Base-by-base conservation (phyloP, 2,797 vertebrate species). In the Phataginus tricuspis region DNA sequence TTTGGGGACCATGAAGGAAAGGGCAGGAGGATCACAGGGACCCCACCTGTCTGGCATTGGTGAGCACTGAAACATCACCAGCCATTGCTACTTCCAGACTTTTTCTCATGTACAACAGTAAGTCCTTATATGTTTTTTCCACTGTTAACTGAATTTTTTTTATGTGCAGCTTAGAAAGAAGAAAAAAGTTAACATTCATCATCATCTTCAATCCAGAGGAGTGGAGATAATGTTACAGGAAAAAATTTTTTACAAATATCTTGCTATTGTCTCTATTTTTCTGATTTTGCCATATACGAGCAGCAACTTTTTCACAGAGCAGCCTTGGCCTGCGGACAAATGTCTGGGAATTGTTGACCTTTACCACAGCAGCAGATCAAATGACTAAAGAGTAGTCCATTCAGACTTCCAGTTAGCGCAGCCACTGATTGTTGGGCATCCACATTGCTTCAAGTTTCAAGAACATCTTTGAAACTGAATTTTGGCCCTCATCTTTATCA, bases 161-260 rank as follows among this genome's bases (percentile, higher is more conserved):
- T 69, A 93, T 71, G 59, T 75, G 57, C 29, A 37, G 66, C 34
- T 84, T 61, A 55, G 72, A 88, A 91, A 95, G 71, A 91, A 82
- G 68, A 59, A 91, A 88, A 89, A 77, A 86, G 25, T 72, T 51
- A 86, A 71, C 21, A 21, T 31, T 15, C 21, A 45, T 92, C 39
- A 61, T 80, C 23, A 59, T 90, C 6, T n/a, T 45, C 63, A 87
- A 89, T 14, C 23, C 92, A 90, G 89, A 75, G 79, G 55, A 90
- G 25, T 12, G 55, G 57, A 96, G 75, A 72, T 37, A 79, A 79
- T 39, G 29, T 83, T 37, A 63, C 2, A 80, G 84, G n/a, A 51
- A 68, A 80, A 68, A 64, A 16, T 34, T 34, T 39, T 39, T 66
- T 23, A n/a, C 11, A n/a, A 64, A 55, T 39, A 84, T 79, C 37